Evolutionary conservation across 2,888 invertebrate species (phyloP), one percentile per base, ranked within the genome.

Genomic region (Drosophila dives): DNA sequence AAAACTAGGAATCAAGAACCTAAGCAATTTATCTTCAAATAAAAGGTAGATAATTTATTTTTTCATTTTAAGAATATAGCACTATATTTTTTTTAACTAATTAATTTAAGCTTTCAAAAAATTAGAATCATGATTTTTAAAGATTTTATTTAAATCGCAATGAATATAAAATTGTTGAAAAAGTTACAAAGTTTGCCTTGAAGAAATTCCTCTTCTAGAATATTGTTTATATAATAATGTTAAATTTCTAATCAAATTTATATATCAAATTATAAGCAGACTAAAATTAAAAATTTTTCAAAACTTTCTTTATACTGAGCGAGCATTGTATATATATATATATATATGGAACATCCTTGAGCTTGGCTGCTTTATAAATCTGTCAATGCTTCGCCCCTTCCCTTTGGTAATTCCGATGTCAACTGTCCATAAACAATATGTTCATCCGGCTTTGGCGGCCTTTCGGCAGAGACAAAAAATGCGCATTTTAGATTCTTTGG

Each of bases 401-500:
- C 8, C 15, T 15, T 54, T 65, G 82, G 72, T 20, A 72, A 81
- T 77, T 70, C 72, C 81, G 74, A 60, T 59, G 55, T 53, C 8
- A 53, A 60, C 53, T 63, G 55, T 15, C 50, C 72, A 60, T 77
- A 77, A 80, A 81, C 66, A 50, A 73, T 77, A 63, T 54, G 76
- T 65, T 78, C 62, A 59, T 75, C 80, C 80, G 75, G 69, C 68
- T 59, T 33, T 33, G 45, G 65, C 80, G 75, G 72, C 66, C 63
- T 81, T 70, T 74, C 53, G 64, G 75, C 66, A 36, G 7, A 64
- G 45, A 17, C n/a, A 38, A 45, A 34, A 73, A 73, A 75, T 62
- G 48, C 15, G 66, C 65, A 71, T 73, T 76, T 70, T 17, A 29
- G 32, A 17, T 38, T 60, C 60, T 61, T 64, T 45, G 45, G 45